A percentile compares a stretch with the other conserved stretches of the same genome.
phyloP scores from a whole-genome alignment of 2,797 vertebrate genomes.

The Smutsia temminckii region DNA sequence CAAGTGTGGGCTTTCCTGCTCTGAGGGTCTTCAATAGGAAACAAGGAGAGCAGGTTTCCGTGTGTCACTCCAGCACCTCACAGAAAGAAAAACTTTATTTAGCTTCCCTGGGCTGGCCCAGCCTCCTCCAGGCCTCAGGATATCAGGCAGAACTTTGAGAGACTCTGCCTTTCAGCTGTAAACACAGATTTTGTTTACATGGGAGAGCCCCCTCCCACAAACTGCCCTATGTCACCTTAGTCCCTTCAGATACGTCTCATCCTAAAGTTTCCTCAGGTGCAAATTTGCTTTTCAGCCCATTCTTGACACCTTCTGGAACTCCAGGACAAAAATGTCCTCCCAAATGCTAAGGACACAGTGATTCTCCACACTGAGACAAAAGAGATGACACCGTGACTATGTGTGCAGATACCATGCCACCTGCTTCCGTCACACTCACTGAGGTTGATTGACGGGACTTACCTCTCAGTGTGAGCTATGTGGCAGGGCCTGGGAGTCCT shows the following conservation, averaged over 20 bases:
- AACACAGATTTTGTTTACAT: neutral
- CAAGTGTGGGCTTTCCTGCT: conserved; percentile 88
- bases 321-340: neutral
- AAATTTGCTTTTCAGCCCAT: neutral
- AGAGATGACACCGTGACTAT: accelerated
- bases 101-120: conserved; percentile 65
- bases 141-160: neutral
- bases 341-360: neutral
- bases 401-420: neutral
- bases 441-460: neutral
- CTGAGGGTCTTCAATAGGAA: conserved; percentile 86
- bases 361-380: neutral
- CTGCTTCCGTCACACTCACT: too few relatives aligned
- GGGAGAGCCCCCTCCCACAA: neutral
- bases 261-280: neutral
- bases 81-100: conserved; percentile 94
- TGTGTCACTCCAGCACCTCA: conserved; percentile 87
- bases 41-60: conserved; percentile 88
- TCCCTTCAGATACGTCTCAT: neutral
- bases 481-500: accelerated
- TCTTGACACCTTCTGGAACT: accelerated
- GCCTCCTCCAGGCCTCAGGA: conserved; percentile 11
- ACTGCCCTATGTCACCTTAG: neutral
- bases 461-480: neutral
- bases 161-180: neutral